Evolutionary conservation across 1,140 invertebrate genomes (phyloP).

Genomic region (Hermetia illucens): DNA sequence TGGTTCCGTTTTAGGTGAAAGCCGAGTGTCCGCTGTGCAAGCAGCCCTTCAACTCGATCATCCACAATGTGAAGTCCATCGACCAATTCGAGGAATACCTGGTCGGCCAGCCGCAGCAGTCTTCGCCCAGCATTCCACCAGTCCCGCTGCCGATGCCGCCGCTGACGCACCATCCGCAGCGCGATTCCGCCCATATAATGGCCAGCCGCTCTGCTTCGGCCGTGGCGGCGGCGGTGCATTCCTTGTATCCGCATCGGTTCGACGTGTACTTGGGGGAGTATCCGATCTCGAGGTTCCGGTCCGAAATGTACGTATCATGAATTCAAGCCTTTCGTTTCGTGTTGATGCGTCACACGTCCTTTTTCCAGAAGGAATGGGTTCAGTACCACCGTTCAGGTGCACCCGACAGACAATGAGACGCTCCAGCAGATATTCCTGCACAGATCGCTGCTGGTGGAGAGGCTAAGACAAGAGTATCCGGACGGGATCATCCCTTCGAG

Average conservation of each 20-base stretch:
- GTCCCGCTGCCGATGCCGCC: conserved; percentile 3
- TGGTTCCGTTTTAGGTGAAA: conserved; percentile 49
- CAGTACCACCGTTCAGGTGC: background rate
- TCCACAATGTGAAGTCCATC: conserved; percentile 79
- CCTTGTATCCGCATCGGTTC: background rate
- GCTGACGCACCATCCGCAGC: background rate
- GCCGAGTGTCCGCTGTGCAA: conserved; percentile 90
- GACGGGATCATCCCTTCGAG: conserved; percentile 14
- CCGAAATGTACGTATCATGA: too few relatives aligned
- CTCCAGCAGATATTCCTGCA: background rate
- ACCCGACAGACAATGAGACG: background rate
- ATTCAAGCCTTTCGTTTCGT: too few relatives aligned
- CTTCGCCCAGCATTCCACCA: too few relatives aligned
- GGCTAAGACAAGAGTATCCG: conserved; percentile 17
- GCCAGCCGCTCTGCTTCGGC: background rate
- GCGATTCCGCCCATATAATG: background rate
- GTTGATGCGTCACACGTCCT: too few relatives aligned
- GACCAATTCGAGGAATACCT: conserved; percentile 79
- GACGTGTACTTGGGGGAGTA: background rate
- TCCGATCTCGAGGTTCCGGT: background rate
- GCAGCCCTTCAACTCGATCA: conserved; percentile 76
- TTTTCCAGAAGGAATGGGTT: background rate
- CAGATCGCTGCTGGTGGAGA: conserved; percentile 14
- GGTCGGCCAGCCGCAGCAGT: conserved; percentile 35
- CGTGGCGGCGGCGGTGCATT: background rate